A percentile compares a stretch with the other conserved stretches of the same genome.
These are phyloP conservation scores for Astreopora myriophthalma DNA, from an alignment of 64 coral and sea anemone genomes.

Conservation along the genomic window DNA sequence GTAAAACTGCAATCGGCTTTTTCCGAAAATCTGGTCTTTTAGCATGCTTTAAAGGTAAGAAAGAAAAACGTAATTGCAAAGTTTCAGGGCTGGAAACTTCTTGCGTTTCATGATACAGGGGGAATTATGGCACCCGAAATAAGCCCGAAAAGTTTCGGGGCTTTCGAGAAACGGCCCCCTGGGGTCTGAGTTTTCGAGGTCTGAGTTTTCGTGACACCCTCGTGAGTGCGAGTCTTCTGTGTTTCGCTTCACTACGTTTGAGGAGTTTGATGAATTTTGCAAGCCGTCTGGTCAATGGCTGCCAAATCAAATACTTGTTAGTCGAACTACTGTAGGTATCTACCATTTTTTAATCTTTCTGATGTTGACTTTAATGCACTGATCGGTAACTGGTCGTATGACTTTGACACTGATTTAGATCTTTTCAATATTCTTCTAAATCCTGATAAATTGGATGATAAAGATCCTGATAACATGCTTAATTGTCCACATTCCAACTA, in stretches of 20 bases:
- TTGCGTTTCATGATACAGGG: too few relatives aligned
- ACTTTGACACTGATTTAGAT: not conserved
- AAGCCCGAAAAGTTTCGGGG: too few relatives aligned
- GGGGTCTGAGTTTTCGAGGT: too few relatives aligned
- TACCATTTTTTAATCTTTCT: not conserved
- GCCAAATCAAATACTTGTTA: constrained; percentile 1
- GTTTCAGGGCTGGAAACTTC: too few relatives aligned
- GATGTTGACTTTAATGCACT: not conserved
- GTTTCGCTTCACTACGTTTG: constrained; percentile 7
- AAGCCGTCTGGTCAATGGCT: constrained; percentile 5
- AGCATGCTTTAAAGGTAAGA: too few relatives aligned
- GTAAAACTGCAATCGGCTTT: too few relatives aligned
- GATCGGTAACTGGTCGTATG: not conserved
- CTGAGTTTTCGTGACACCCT: too few relatives aligned
- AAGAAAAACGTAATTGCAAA: too few relatives aligned
- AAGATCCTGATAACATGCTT: too few relatives aligned
- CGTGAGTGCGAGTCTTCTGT: not conserved
- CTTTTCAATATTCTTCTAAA: constrained; percentile 16
- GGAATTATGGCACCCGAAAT: too few relatives aligned
- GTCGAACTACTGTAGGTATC: not conserved
- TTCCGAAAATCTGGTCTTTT: too few relatives aligned
- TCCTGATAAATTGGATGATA: not conserved
- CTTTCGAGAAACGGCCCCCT: too few relatives aligned
- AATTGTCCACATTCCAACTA: not conserved
- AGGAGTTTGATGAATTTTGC: constrained; percentile 59